Evolutionary conservation across 2,113 vertebrate genomes (phyloP), one percentile per base, ranked within the genome.

Genomic region (Pyrgilauda ruficollis): DNA sequence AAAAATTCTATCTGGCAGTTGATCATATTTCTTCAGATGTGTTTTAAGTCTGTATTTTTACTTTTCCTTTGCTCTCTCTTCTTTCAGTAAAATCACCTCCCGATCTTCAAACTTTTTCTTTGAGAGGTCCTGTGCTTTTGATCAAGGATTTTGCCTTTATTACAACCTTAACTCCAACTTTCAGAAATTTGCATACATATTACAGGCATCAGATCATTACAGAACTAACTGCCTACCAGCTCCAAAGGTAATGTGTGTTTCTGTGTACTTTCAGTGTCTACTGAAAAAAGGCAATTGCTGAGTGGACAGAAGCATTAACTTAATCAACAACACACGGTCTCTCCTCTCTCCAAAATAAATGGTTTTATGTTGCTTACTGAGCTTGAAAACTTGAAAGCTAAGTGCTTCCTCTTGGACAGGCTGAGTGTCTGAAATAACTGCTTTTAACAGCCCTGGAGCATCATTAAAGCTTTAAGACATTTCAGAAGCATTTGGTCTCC

Each of bases 341-440:
- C 59, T 63, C 33, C 16, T 21, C 33, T n/a, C 50, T 89, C 39
- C 63, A 67, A 89, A 89, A 95, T 86, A 84, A 95, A 93, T 50
- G 35, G 30, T 76, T 96, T 86, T 69, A 88, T 80, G 76, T 84
- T 93, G 66, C 89, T 83, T 95, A 90, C 68, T 79, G 84, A 96
- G 75, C 88, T 76, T 89, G 83, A 95, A 92, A 94, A 92, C 78
- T 92, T 91, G 58, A 96, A 80, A 96, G 94, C 86, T 96, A 96
- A 95, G 92, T 94, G 90, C 84, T 93, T 96, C 75, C 53, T 93
- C 72, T 58, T 76, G 77, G 86, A 62, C 68, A 74, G 70, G 66
- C 64, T 78, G 50, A 92, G 47, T 67, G 41, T 63, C 72, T 92
- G 81, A 95, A 96, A 96, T 91, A 91, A 64, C 85, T 62, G 66